These are phyloP conservation scores for Bellardia bayeri DNA, from an alignment of 2,888 invertebrate genomes.

Conservation along the genomic window DNA sequence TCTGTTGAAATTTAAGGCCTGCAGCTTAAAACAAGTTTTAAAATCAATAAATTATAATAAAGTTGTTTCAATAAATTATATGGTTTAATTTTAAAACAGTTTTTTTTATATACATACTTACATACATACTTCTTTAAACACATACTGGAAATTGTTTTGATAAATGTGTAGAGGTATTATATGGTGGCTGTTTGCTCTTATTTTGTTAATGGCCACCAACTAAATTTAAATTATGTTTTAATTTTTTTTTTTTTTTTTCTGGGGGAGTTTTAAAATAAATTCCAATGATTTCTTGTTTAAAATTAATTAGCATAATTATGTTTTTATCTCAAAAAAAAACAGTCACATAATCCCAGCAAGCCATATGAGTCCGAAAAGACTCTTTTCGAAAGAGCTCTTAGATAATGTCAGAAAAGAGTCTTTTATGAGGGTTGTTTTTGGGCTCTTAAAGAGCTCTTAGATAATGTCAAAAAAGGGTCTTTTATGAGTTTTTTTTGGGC, in stretches of 20 bases:
- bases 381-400: too few species aligned
- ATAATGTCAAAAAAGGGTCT: too few species aligned
- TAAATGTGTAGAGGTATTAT: not conserved
- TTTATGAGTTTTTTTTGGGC: too few species aligned
- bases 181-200: conserved; percentile 26
- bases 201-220: conserved; percentile 43
- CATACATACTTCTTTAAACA: not conserved
- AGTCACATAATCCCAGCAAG: too few species aligned
- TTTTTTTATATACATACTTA: not conserved
- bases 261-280: not conserved
- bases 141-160: not conserved
- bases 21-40: conserved; percentile 66
- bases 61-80: conserved; percentile 71
- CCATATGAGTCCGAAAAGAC: too few species aligned
- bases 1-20: conserved; percentile 43
- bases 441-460: too few species aligned
- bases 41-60: conserved; percentile 73
- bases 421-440: too few species aligned
- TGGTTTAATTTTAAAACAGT: conserved; percentile 61
- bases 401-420: too few species aligned
- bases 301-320: conserved; percentile 4
- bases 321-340: not conserved
- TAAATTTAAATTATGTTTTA: conserved; percentile 34
- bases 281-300: not conserved
- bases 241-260: not conserved